These are phyloP conservation scores for Parnassius smintheus DNA, from an alignment of 2,888 invertebrate genomes.

Conservation along the genomic window DNA sequence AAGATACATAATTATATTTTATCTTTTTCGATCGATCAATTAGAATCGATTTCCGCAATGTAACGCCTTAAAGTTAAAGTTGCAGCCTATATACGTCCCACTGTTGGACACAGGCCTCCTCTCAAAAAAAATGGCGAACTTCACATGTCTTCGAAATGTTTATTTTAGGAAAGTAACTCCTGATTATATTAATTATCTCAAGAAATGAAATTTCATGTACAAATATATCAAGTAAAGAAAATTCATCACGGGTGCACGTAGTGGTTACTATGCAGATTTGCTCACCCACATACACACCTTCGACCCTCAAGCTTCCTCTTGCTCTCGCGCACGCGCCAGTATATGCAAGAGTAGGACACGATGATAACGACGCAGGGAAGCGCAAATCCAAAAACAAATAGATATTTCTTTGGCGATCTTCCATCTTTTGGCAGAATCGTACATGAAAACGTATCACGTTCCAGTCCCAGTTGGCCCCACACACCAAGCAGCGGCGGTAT, in stretches of 20 bases:
- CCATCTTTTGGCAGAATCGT: slow-evolving; percentile 90
- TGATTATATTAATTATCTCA: too few species aligned
- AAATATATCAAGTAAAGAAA: too few species aligned
- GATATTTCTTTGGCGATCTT: slow-evolving; percentile 90
- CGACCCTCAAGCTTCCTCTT: slow-evolving; percentile 87
- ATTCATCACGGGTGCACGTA: not conserved
- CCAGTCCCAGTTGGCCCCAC: slow-evolving; percentile 92
- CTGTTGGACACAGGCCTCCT: too few species aligned
- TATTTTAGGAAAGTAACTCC: too few species aligned
- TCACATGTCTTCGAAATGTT: too few species aligned
- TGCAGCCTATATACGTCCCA: too few species aligned
- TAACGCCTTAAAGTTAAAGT: too few species aligned
- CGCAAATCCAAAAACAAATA: slow-evolving; percentile 91
- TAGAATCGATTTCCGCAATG: too few species aligned
- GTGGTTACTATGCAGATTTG: not conserved
- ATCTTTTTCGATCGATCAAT: too few species aligned
- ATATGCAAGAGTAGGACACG: slow-evolving; percentile 92
- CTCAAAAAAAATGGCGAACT: too few species aligned
- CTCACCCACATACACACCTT: slow-evolving; percentile 81
- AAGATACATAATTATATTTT: too few species aligned
- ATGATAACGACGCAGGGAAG: slow-evolving; percentile 93
- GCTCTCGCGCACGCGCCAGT: slow-evolving; percentile 88
- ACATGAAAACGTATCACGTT: slow-evolving; percentile 91
- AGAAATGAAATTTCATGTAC: too few species aligned
- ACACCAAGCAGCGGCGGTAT: slow-evolving; percentile 89